Percentiles rank a stretch among this genome's conserved stretches.
These are phyloP conservation scores for Laspeyria flexula DNA, from an alignment of 2,888 invertebrate species.

Conservation along the genomic window DNA sequence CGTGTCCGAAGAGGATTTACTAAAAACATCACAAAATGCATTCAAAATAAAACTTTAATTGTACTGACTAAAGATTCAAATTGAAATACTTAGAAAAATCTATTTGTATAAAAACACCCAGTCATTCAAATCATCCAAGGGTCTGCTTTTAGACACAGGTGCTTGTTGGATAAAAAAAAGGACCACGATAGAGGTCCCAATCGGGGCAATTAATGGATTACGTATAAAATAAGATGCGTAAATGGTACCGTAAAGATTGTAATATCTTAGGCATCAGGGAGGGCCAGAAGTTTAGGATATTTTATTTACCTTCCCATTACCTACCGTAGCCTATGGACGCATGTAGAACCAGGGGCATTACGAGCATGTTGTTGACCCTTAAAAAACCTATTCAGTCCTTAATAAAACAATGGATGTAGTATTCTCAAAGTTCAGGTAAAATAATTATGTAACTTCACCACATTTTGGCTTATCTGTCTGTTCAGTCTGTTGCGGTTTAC, in stretches of 20 bases:
- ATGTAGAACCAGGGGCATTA: too few species aligned
- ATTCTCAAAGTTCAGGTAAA: too few species aligned
- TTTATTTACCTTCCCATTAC: slow-evolving; percentile 6
- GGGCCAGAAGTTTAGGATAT: slow-evolving; percentile 7
- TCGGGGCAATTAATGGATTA: slow-evolving; percentile 77
- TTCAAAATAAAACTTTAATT: slow-evolving; percentile 6
- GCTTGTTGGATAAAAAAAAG: slow-evolving; percentile 56
- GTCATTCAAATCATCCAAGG: slow-evolving; percentile 75
- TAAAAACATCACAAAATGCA: slow-evolving; percentile 43
- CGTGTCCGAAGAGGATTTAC: slow-evolving; percentile 56
- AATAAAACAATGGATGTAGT: too few species aligned
- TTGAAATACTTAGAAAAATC: slow-evolving; percentile 13
- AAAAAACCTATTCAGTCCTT: too few species aligned
- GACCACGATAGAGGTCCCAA: slow-evolving; percentile 49
- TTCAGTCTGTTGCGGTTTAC: too few species aligned
- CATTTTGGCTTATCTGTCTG: too few species aligned
- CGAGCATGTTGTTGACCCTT: too few species aligned
- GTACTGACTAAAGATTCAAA: neutral
- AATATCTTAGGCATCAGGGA: slow-evolving; percentile 44
- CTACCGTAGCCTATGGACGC: too few species aligned
- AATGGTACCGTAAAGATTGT: slow-evolving; percentile 52
- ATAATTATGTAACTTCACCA: too few species aligned
- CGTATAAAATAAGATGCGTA: slow-evolving; percentile 67
- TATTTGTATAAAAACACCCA: slow-evolving; percentile 72
- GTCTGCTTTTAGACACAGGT: slow-evolving; percentile 73